These are phyloP conservation scores for Addax nasomaculatus DNA, from an alignment of 2,113 vertebrate genomes.

Conservation along the genomic window DNA sequence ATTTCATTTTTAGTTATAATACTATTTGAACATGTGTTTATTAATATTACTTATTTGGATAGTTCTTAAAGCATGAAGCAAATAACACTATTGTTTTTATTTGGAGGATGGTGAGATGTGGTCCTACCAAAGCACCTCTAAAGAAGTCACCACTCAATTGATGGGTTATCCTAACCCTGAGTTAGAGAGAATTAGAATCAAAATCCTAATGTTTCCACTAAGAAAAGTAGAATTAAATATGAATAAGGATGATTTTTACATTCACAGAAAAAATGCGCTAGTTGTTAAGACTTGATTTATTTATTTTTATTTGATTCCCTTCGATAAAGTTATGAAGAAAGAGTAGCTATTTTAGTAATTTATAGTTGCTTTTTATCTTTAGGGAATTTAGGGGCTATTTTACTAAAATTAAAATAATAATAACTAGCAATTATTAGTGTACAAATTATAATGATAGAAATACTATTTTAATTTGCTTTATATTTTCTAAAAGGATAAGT, in stretches of 20 bases:
- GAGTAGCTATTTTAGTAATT: neutral
- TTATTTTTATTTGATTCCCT: neutral
- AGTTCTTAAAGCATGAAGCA: neutral
- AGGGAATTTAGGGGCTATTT: neutral
- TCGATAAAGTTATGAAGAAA: neutral
- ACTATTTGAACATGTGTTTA: neutral
- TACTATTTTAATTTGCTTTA: neutral
- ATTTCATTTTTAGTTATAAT: neutral
- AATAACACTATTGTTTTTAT: neutral
- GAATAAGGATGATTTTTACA: neutral
- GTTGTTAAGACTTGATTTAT: constrained; percentile 22
- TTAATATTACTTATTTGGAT: neutral
- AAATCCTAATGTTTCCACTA: neutral
- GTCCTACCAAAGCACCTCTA: neutral
- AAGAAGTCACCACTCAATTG: neutral
- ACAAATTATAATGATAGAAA: constrained; percentile 33
- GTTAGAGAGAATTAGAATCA: neutral
- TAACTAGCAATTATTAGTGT: neutral
- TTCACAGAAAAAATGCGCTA: neutral
- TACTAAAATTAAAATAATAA: constrained; percentile 30
- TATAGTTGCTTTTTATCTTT: neutral
- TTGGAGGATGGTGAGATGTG: neutral
- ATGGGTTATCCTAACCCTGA: neutral
- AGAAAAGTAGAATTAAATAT: neutral
- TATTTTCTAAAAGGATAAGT: neutral